Conservation (phyloP, 2,113 vertebrate species). For the Dunckerocampus dactyliophorus region DNA sequence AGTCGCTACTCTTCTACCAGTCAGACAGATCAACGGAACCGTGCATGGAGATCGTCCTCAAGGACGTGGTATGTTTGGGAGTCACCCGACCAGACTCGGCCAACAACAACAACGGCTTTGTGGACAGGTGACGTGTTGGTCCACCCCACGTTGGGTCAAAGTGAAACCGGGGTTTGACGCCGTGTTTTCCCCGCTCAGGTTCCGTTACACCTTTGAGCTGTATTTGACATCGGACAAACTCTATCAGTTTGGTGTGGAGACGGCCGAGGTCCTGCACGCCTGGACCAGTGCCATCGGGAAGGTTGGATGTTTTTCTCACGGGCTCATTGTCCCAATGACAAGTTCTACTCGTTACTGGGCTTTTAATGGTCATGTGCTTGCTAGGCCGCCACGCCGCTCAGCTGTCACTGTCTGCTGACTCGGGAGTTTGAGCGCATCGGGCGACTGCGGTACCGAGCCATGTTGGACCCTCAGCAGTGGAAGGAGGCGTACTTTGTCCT, state of each 20-base stretch:
- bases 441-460: constrained; percentile 84
- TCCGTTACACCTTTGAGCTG: constrained; percentile 89
- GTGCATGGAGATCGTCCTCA: constrained; percentile 70
- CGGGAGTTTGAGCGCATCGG: constrained; percentile 89
- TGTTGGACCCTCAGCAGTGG: constrained; percentile 88
- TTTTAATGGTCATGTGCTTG: neutral
- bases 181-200: constrained; percentile 69
- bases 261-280: constrained; percentile 78
- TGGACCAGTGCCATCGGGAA: constrained; percentile 89
- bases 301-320: constrained; percentile 63
- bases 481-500: constrained; percentile 88
- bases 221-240: constrained; percentile 83
- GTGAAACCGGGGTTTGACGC: neutral
- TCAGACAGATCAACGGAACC: constrained; percentile 75
- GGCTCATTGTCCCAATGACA: neutral
- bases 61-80: constrained; percentile 80
- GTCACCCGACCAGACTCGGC: constrained; percentile 69
- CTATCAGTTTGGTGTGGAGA: constrained; percentile 85
- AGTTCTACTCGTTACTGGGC: too few species aligned
- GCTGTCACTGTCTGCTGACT: constrained; percentile 88
- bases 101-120: constrained; percentile 60
- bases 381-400: constrained; percentile 87
- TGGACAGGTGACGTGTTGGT: constrained; percentile 67
- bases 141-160: neutral
- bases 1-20: constrained; percentile 77